Conservation (phyloP, 2,113 vertebrate genomes). For the Furnarius figulus region DNA sequence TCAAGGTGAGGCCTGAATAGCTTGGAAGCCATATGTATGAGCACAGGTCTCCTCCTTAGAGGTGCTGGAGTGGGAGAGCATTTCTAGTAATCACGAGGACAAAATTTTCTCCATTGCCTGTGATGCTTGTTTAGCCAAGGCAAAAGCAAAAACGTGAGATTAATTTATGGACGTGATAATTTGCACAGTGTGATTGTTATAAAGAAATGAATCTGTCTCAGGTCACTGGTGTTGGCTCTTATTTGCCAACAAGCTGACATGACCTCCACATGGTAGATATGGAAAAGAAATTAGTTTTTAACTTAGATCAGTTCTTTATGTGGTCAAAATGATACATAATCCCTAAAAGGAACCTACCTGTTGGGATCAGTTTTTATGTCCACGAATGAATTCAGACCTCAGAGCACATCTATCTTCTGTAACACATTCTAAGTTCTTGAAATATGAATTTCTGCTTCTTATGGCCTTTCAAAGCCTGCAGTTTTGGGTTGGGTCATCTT, state of each 20-base stretch:
- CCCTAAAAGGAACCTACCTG: neutral
- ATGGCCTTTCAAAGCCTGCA: neutral
- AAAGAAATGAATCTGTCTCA: neutral
- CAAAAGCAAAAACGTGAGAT: neutral
- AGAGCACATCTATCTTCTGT: neutral
- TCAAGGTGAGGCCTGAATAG: neutral
- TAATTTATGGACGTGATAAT: fast-evolving
- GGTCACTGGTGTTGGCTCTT: neutral
- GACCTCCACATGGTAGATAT: neutral
- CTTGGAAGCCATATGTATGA: neutral
- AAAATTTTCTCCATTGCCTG: neutral
- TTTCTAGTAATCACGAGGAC: neutral
- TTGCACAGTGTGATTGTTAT: fast-evolving
- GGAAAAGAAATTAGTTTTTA: neutral
- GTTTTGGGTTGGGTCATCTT: neutral
- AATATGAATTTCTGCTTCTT: neutral
- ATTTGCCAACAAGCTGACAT: neutral
- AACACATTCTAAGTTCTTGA: neutral
- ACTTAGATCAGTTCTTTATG: neutral
- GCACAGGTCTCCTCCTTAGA: neutral
- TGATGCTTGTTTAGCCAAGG: neutral
- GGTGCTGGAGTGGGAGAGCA: neutral
- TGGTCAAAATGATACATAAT: neutral
- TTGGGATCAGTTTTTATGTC: fast-evolving
- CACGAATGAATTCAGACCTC: neutral